A percentile compares a stretch with the other conserved stretches of the same genome.
phyloP scores from a whole-genome alignment of 2,888 invertebrate species.

The Eupithecia inturbata region DNA sequence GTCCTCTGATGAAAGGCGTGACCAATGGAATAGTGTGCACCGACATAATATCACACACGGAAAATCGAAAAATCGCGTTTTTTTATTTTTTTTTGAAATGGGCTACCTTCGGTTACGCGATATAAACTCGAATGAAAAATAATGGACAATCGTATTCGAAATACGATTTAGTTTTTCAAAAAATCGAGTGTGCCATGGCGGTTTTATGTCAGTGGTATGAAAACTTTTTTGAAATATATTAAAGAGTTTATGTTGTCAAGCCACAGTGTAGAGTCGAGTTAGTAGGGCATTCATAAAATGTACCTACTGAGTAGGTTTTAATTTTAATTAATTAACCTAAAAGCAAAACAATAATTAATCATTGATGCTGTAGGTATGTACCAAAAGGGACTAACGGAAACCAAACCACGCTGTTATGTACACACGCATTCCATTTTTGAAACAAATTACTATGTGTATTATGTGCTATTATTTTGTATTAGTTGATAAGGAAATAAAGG shows the following conservation, averaged over 20 bases:
- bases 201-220: slow-evolving; percentile 14
- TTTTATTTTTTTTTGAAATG: slow-evolving; percentile 47
- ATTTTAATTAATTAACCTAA: not conserved
- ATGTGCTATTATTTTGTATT: not conserved
- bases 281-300: not conserved
- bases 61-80: slow-evolving; percentile 45
- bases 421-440: not conserved
- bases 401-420: not conserved
- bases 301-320: too few relatives aligned
- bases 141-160: slow-evolving; percentile 70
- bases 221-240: slow-evolving; percentile 27
- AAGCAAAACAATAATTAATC: not conserved
- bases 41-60: slow-evolving; percentile 70
- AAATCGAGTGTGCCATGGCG: slow-evolving; percentile 58
- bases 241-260: not conserved
- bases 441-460: not conserved
- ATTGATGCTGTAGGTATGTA: not conserved
- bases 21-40: slow-evolving; percentile 80
- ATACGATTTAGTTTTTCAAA: slow-evolving; percentile 54
- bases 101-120: slow-evolving; percentile 52
- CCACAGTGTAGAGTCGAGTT: not conserved
- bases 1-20: slow-evolving; percentile 80
- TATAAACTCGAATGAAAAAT: slow-evolving; percentile 67
- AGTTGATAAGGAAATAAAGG: not conserved
- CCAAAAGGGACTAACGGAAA: not conserved